phyloP scores from a whole-genome alignment of 2,113 vertebrate species.

The Taxidea taxus region DNA sequence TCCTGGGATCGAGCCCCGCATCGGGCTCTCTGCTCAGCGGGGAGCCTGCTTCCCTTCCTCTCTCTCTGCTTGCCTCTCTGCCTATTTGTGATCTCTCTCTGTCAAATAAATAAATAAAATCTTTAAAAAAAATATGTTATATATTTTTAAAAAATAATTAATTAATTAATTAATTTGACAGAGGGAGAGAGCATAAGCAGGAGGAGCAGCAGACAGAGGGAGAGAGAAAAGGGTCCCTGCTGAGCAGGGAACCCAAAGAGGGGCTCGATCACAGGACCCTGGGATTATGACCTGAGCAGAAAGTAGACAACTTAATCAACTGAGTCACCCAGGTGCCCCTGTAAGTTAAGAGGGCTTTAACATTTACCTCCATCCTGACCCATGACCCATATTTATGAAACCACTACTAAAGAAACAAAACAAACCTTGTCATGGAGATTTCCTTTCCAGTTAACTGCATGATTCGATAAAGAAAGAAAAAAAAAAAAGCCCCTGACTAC shows the following conservation, averaged over 20 bases:
- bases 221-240: not conserved
- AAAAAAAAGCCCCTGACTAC: not conserved
- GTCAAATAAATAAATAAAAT: too few relatives aligned
- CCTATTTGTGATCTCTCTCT: too few relatives aligned
- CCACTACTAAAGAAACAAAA: constrained; percentile 14
- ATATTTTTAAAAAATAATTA: not conserved
- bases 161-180: not conserved
- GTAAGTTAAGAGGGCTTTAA: constrained; percentile 8
- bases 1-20: too few relatives aligned
- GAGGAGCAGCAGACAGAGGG: not conserved
- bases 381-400: not conserved
- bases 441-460: not conserved
- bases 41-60: too few relatives aligned
- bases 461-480: not conserved
- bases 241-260: not conserved
- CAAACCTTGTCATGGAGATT: not conserved
- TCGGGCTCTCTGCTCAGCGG: too few relatives aligned
- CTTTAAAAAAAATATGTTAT: too few relatives aligned
- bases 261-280: not conserved
- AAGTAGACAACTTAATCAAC: not conserved
- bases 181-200: not conserved
- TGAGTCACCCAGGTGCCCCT: not conserved
- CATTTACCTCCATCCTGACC: not conserved
- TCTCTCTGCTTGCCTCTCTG: too few relatives aligned
- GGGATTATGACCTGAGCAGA: not conserved